Base-by-base conservation (phyloP, 2,797 vertebrate species). In the Eutrigla gurnardus region DNA sequence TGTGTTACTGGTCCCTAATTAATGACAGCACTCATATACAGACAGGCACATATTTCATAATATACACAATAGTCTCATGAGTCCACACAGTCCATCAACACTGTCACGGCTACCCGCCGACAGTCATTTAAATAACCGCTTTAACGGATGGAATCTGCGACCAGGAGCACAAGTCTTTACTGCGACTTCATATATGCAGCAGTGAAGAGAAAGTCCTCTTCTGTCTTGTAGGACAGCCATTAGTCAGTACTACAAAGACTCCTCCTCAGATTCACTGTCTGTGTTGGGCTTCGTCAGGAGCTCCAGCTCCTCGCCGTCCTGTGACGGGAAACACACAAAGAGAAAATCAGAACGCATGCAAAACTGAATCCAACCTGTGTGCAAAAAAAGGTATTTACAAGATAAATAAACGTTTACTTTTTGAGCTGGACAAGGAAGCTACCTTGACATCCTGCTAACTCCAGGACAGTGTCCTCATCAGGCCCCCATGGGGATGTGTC, bases 271-370 rank as follows among this genome's bases (percentile, higher is more conserved):
- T 32, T 98, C 97, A 0, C 94, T 94, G 84, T 99, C 97, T 75
- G 95, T 95, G 90, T 92, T 95, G 65, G 94, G 81, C 89, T 97
- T 98, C 1, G 96, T 95, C 79, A 99, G 75, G 70, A 96, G 96
- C 88, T 97, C 95, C 86, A 98, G 94, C 84, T 99, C 98, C 83
- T 99, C 97, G 11, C 98, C 97, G 80, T 99, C 98, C 98, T 99
- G 82, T 4, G 82, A 82, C 39, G 89, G 78, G 33, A 90, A 73
- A 76, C 52, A 90, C 6, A 90, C 78, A 65, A 35, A 88, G 65
- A 78, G 36, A 43, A 33, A 61, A 15, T 77, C 33, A 87, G 35
- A 52, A 71, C 0, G 13, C 13, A 18, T 18, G 9, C 2, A 63
- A 17, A 2, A 35, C 14, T 1, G 60, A 35, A 64, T 25, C 4